Base-by-base conservation (phyloP, 2,888 invertebrate genomes). In the Nomada hirtipes region DNA sequence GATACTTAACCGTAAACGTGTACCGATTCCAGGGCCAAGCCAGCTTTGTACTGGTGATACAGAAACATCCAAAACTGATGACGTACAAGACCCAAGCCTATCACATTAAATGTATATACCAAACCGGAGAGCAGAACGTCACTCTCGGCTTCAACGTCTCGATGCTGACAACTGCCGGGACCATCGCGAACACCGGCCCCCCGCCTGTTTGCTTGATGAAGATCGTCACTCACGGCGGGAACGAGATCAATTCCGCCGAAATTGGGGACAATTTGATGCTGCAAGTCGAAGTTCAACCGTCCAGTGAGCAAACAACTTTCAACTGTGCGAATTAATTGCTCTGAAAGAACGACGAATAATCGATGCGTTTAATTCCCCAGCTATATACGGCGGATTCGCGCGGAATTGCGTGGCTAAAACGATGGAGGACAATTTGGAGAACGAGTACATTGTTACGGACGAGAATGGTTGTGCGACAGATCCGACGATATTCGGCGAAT, bases 31-130 rank as follows among this genome's bases (percentile, higher is more conserved):
- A 97, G 97, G 98, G 98, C 69, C 96, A 98, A 93, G 98, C 98
- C 36, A 98, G 97, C 92, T 98, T 98, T 93, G 97, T 98, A 1
- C 95, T 99, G 60, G 98, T 99, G 36, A 98, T 99, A 92, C 99
- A 99, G 93, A 98, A 98, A 94, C 99, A 99, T 96, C 98, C 98
- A 0, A 98, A 98, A 95, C 95, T 99, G 71, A 97, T 99, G 69
- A 99, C 99, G 0, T 98, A 97, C 93, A 97, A 98, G 91, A 98
- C 99, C 7, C 98, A 98, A 94, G 98, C 99, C 1, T 99, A 98
- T 95, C 98, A 98, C 94, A 98, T 99, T 85, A 98, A 98, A 93
- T 99, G 99, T 93, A 97, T 98, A 75, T 99, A 99, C 93, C 98
- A 98, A 94, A 98, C 98, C 0, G 98, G 98, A 81, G 98, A 98